phyloP scores from a whole-genome alignment of 2,113 vertebrate genomes.

The Dipodomys ordii region DNA sequence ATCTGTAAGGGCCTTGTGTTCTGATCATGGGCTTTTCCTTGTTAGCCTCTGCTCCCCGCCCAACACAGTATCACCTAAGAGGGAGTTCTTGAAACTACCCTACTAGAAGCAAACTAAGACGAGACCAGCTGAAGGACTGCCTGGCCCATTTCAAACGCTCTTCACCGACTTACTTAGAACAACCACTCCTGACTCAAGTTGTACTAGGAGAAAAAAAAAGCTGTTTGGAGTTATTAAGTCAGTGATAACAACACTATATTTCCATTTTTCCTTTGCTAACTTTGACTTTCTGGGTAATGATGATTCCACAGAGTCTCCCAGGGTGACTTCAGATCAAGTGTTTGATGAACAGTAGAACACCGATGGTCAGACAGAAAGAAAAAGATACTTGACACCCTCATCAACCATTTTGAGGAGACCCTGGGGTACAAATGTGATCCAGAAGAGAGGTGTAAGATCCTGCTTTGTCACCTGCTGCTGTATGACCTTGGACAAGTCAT shows the following conservation, averaged over 20 bases:
- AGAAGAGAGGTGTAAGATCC: not conserved
- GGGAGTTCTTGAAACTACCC: not conserved
- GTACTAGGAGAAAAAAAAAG: not conserved
- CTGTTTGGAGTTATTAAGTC: not conserved
- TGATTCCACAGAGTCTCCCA: not conserved
- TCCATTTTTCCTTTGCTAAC: not conserved
- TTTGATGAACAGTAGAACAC: not conserved
- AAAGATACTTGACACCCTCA: not conserved
- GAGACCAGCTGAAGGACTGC: not conserved
- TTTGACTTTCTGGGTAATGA: not conserved
- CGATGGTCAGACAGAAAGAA: not conserved
- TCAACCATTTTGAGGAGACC: not conserved
- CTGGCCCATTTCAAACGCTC: not conserved
- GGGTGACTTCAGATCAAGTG: not conserved
- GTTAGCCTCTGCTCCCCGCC: not conserved
- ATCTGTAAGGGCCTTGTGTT: not conserved
- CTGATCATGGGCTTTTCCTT: not conserved
- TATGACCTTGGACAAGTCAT: constrained; percentile 56
- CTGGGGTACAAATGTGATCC: not conserved
- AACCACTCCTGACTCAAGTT: not conserved
- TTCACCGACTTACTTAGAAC: not conserved
- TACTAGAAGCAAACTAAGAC: not conserved
- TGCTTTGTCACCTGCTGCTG: not conserved
- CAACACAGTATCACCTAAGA: not conserved
- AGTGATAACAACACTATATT: not conserved